Base-by-base conservation (phyloP, 2,113 vertebrate genomes). In the Leptosomus discolor region DNA sequence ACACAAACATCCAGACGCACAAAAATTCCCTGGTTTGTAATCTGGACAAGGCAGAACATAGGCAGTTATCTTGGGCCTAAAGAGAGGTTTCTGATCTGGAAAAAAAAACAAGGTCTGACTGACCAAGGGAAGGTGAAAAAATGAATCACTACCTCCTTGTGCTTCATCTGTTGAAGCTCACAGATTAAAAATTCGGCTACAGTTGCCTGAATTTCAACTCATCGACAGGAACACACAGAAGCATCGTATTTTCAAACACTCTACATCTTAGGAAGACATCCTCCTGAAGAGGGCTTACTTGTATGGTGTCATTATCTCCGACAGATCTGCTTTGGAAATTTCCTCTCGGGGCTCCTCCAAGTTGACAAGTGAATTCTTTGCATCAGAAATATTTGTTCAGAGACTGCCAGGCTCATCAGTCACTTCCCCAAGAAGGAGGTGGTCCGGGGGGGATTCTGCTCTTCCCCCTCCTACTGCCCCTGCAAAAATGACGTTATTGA, bases 301-400 rank as follows among this genome's bases (percentile, higher is more conserved):
- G 39, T 67, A 64, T 3, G 0, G 68, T 84, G 86, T 94, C 97
- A 87, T 95, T 94, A 89, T 91, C 83, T 95, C 88, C 36, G 43
- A 95, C 92, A 94, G 91, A 92, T 94, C 91, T 91, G 83, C 95
- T 78, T 94, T 91, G 92, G 95, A 97, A 94, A 93, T 94, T 97
- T 95, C 86, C 94, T 97, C 96, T 58, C 24, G 30, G 60, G 94
- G 83, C 95, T 90, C 73, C 80, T 95, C 71, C 69, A 68, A 69
- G 29, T 69, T 95, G 94, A 93, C 94, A 97, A 94, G 91, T 73
- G 95, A 95, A 78, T 92, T 92, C 76, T 94, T 48, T 71, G 80
- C 83, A 78, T 96, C 77, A 70, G 94, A 96, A 97, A 95, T 97
- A 96, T 95, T 93, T 96, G 91, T 97, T 97, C 96, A 91, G 88